Conservation (phyloP, 2,888 invertebrate species). For the Seladonia tumulorum region DNA sequence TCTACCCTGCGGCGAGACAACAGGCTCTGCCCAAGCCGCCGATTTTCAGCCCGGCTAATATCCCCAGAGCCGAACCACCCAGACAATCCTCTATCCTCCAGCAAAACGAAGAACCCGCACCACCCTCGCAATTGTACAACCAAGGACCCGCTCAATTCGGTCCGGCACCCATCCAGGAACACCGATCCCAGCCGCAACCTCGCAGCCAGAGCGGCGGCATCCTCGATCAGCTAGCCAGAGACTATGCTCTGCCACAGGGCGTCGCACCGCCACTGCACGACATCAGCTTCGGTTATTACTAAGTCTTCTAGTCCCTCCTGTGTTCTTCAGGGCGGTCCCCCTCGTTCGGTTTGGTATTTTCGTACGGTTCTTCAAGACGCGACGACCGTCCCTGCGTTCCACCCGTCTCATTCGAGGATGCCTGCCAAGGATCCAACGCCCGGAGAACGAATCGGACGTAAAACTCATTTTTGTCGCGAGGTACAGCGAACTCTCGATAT, state of each 20-base stretch:
- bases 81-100: constrained; percentile 76
- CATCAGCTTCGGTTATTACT: constrained; percentile 93
- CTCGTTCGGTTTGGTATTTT: constrained; percentile 54
- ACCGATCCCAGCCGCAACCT: constrained; percentile 73
- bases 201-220: constrained; percentile 85
- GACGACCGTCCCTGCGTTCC: background rate
- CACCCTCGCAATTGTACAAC: constrained; percentile 77
- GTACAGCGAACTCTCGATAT: no score
- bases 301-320: constrained; percentile 77
- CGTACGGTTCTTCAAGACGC: constrained; percentile 38
- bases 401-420: background rate
- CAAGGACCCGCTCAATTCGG: constrained; percentile 82
- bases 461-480: no score
- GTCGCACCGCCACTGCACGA: constrained; percentile 90
- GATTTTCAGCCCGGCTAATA: constrained; percentile 75
- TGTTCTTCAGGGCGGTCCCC: constrained; percentile 38
- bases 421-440: constrained; percentile 7
- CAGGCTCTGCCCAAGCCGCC: constrained; percentile 60
- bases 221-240: constrained; percentile 92
- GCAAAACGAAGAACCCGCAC: constrained; percentile 75
- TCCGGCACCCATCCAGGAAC: constrained; percentile 79
- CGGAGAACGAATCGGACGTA: background rate
- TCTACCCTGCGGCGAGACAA: constrained; percentile 75
- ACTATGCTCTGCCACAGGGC: constrained; percentile 91
- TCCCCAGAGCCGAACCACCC: constrained; percentile 45